Evolutionary conservation across 2,888 invertebrate species (phyloP).

Genomic region (Macrosiphum euphorbiae): DNA sequence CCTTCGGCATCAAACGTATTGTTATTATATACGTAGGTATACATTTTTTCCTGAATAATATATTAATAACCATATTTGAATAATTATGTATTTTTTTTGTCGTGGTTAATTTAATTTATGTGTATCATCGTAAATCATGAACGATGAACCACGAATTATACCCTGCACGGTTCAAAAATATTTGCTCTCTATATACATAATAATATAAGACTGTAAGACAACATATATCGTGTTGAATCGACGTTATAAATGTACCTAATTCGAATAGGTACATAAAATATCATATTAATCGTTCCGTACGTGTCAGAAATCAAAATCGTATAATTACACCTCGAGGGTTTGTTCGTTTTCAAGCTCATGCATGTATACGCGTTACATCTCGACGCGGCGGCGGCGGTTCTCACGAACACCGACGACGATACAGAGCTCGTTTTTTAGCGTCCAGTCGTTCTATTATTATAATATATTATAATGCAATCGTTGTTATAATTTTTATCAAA

Average conservation of each 20-base stretch:
- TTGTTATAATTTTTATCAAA: conserved; percentile 26
- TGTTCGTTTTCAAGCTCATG: conserved; percentile 32
- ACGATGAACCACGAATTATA: neutral
- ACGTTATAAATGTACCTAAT: neutral
- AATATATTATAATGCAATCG: conserved; percentile 6
- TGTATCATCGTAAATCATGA: conserved; percentile 8
- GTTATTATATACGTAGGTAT: neutral
- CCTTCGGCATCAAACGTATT: neutral
- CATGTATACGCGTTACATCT: conserved; percentile 30
- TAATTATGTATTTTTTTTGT: conserved; percentile 10
- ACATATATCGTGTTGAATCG: neutral
- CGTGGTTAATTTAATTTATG: conserved; percentile 5
- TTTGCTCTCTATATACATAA: neutral
- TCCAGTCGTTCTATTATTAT: neutral
- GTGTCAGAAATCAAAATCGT: conserved; percentile 57
- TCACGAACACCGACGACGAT: conserved; percentile 26
- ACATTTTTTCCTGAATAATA: neutral
- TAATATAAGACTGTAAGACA: conserved; percentile 7
- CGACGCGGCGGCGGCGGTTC: neutral
- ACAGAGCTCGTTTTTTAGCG: neutral
- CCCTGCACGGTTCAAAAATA: neutral
- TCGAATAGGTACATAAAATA: neutral
- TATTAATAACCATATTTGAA: neutral
- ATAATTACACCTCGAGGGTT: conserved; percentile 48
- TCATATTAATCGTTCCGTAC: conserved; percentile 53